A percentile compares a stretch with the other conserved stretches of the same genome.
Evolutionary conservation across 2,113 vertebrate genomes (phyloP).

Genomic region (Pterocles orientalis): DNA sequence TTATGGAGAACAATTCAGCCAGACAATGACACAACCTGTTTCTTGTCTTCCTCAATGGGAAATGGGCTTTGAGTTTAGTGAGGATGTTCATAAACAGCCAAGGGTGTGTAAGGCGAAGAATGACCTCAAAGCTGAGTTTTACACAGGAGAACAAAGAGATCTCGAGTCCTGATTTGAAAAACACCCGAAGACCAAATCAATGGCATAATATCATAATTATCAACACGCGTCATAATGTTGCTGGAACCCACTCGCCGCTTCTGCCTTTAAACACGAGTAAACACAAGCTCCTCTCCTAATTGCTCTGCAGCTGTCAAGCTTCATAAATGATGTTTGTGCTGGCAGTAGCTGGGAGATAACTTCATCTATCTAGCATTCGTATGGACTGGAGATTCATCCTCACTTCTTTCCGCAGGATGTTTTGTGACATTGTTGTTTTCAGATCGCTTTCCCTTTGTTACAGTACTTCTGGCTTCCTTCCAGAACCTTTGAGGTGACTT

Average conservation of each 20-base stretch:
- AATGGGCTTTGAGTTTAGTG: neutral
- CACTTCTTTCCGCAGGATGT: slow-evolving; percentile 27
- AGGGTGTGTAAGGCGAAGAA: neutral
- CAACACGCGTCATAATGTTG: neutral
- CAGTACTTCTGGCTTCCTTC: slow-evolving; percentile 11
- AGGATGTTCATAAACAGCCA: slow-evolving; percentile 47
- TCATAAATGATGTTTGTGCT: slow-evolving; percentile 5
- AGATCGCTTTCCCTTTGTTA: slow-evolving; percentile 15
- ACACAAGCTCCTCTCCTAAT: neutral
- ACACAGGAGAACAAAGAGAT: slow-evolving; percentile 49
- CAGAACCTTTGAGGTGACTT: slow-evolving; percentile 7
- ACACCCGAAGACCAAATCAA: neutral
- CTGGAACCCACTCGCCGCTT: neutral
- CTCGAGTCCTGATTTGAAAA: slow-evolving; percentile 40
- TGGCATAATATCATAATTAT: neutral
- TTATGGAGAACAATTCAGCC: neutral
- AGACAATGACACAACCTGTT: slow-evolving; percentile 23
- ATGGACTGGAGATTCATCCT: slow-evolving; percentile 15
- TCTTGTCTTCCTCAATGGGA: slow-evolving; percentile 33
- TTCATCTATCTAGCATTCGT: neutral
- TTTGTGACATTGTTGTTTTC: neutral
- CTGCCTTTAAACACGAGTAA: neutral
- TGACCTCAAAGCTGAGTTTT: slow-evolving; percentile 19
- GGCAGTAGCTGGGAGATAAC: neutral
- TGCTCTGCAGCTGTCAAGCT: neutral